Evolutionary conservation across 2,797 vertebrate genomes (phyloP), one percentile per base, ranked within the genome.

Genomic region (Coluber constrictor): DNA sequence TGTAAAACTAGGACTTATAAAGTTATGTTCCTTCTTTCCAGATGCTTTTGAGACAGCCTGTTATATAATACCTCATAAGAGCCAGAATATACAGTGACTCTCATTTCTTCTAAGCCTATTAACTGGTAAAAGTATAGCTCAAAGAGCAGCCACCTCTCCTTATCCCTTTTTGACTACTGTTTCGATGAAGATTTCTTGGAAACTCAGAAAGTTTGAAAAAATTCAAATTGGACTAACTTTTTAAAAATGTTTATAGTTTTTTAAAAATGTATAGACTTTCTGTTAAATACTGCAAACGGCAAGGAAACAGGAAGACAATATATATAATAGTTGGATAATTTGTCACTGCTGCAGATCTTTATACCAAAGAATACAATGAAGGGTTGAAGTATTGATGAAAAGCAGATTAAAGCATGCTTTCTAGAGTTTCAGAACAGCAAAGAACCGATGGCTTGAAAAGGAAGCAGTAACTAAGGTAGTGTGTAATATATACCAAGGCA

Each of bases 271-370:
- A 43, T 79, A 27, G 3, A 4, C 32, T 70, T n/a, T 88, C 27
- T 37, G 16, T n/a, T 18, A 89, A 91, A 89, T 59, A 89, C 23
- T 83, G 90, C 93, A 91, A 74, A 91, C 91, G 54, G 47, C 32
- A 51, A 18, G 20, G 93, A 94, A 94, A 90, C 0, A 91, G 60
- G 56, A 66, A 60, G 0, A 11, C 95, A 95, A 92, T 57, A 95
- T 96, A 95, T 93, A 94, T 95, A 95, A 94, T 92, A 0, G 96
- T 97, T 98, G 97, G 97, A 98, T 98, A 98, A 98, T 97, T 96
- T 96, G 97, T 97, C 97, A 97, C 97, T 96, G 97, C 97, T 7
- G 95, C 92, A 83, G 74, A 95, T 96, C 94, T 93, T 92, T 59
- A 55, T 96, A 96, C 8, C 95, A 96, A 93, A 88, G 94, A 96